Evolutionary conservation across 2,888 invertebrate species (phyloP).

Genomic region (Unio pictorum): DNA sequence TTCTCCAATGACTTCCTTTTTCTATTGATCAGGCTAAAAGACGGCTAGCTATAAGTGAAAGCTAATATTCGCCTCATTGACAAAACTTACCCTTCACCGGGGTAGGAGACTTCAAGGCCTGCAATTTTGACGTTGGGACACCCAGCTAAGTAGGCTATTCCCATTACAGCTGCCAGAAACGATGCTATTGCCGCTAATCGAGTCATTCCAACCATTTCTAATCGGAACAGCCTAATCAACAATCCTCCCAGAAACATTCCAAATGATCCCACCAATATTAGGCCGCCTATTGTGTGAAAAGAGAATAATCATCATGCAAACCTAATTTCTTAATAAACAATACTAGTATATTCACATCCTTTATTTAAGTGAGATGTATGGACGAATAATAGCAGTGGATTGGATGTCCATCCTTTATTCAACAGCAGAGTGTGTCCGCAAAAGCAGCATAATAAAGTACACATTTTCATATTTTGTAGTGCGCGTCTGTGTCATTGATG

Average conservation of each 20-base stretch:
- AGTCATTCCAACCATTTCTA: constrained; percentile 44
- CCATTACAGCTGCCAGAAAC: constrained; percentile 30
- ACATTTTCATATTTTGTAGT: too few species aligned
- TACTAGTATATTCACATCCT: neutral
- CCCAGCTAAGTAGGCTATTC: constrained; percentile 40
- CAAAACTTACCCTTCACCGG: constrained; percentile 24
- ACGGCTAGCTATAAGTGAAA: too few species aligned
- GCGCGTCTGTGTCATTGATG: too few species aligned
- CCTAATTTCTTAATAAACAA: neutral
- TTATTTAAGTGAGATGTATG: too few species aligned
- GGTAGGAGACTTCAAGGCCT: constrained; percentile 35
- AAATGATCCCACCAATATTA: constrained; percentile 46
- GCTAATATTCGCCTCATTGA: too few species aligned
- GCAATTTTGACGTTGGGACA: constrained; percentile 45
- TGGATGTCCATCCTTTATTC: too few species aligned
- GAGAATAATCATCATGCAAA: neutral
- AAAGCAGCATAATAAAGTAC: too few species aligned
- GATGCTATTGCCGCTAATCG: constrained; percentile 25
- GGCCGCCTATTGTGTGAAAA: constrained; percentile 27
- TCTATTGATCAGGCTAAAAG: too few species aligned
- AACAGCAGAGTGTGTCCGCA: too few species aligned
- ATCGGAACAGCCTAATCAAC: constrained; percentile 35
- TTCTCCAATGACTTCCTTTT: too few species aligned
- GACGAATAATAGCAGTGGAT: too few species aligned
- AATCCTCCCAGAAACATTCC: constrained; percentile 53